Conservation (phyloP, 2,797 vertebrate species). For the Gobionotothen gibberifrons region DNA sequence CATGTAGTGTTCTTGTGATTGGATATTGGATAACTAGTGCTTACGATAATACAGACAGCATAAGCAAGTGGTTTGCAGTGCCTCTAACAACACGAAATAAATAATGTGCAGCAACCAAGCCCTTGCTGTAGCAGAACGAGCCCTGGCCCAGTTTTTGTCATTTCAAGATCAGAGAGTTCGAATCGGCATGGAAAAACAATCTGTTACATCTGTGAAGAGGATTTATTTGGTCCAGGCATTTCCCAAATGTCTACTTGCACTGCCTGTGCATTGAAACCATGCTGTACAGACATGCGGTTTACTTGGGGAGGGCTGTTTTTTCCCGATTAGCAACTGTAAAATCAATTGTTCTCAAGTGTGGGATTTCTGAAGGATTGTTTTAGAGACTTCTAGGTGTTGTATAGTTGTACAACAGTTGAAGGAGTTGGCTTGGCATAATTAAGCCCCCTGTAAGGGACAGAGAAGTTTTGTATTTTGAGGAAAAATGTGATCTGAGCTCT, state of each 20-base stretch:
- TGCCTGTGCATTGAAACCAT: background rate
- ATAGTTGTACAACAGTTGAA: background rate
- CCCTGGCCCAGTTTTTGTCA: background rate
- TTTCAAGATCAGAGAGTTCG: background rate
- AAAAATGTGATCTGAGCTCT: background rate
- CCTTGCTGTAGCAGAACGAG: background rate
- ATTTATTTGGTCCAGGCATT: background rate
- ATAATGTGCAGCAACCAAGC: too few species aligned
- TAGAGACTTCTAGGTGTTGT: background rate
- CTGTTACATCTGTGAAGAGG: background rate
- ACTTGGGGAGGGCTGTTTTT: background rate
- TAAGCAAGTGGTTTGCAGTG: too few species aligned
- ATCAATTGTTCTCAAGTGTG: background rate
- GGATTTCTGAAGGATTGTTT: background rate
- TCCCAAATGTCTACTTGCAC: background rate
- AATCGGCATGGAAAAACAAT: background rate
- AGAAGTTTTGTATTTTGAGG: background rate
- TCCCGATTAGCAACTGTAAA: background rate
- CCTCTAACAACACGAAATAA: too few species aligned
- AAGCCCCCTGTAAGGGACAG: background rate
- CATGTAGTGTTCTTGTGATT: conserved; percentile 5
- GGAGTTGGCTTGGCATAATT: background rate
- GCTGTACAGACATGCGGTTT: background rate
- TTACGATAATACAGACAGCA: background rate
- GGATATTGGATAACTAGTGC: background rate